Evolutionary conservation across 2,797 vertebrate genomes (phyloP).

Genomic region (Manis javanica): DNA sequence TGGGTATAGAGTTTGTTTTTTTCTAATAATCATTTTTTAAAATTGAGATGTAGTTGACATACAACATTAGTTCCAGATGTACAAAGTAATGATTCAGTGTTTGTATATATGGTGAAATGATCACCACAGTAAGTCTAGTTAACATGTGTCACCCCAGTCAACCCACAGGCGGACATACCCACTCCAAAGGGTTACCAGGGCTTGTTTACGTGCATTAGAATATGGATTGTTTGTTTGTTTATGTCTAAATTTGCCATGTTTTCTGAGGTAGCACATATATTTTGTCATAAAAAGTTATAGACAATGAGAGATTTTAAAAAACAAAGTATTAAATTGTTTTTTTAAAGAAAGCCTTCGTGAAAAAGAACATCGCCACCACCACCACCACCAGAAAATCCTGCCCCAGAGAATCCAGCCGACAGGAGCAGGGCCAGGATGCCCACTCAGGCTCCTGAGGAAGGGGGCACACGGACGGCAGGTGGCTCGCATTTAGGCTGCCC

Average conservation of each 20-base stretch:
- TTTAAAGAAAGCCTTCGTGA: not conserved
- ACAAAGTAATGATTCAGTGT: not conserved
- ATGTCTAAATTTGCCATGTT: not conserved
- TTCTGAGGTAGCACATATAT: not conserved
- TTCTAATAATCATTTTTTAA: not conserved
- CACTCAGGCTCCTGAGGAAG: not conserved
- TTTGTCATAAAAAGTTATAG: conserved; percentile 3
- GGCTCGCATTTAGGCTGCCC: not conserved
- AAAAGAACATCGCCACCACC: not conserved
- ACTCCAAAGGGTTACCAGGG: not conserved
- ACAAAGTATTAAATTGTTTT: not conserved
- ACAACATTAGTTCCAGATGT: too few species aligned
- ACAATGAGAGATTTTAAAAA: not conserved
- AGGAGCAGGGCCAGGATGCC: not conserved
- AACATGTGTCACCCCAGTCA: not conserved
- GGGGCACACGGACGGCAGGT: not conserved
- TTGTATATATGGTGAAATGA: not conserved
- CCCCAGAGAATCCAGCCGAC: not conserved
- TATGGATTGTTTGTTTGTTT: not conserved
- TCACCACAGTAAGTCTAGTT: not conserved
- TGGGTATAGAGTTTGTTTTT: not conserved
- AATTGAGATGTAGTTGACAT: not conserved
- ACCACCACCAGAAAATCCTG: not conserved
- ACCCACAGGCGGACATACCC: not conserved
- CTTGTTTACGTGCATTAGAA: not conserved